phyloP scores from a whole-genome alignment of 1,140 invertebrate species.

The Aricia agestis region DNA sequence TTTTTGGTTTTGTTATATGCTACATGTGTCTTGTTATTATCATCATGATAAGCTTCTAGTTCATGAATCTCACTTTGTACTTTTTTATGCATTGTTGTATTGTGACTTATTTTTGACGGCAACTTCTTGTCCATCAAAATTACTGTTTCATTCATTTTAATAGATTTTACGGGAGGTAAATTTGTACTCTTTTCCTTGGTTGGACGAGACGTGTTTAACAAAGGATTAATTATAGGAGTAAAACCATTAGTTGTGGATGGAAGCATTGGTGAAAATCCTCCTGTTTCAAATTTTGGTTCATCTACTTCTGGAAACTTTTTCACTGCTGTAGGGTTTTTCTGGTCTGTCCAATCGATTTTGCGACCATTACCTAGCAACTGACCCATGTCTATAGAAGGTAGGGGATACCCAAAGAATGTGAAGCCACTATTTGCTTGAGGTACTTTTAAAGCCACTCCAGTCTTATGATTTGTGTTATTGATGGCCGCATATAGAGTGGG shows the following conservation, averaged over 20 bases:
- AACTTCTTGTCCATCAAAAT: slow-evolving; percentile 36
- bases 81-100: slow-evolving; percentile 55
- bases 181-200: slow-evolving; percentile 24
- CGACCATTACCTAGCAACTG: slow-evolving; percentile 78
- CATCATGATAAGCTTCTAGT: slow-evolving; percentile 52
- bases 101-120: slow-evolving; percentile 37
- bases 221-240: slow-evolving; percentile 80
- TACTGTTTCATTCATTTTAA: slow-evolving; percentile 36
- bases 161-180: slow-evolving; percentile 34
- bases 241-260: slow-evolving; percentile 83
- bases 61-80: slow-evolving; percentile 66
- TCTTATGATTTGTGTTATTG: slow-evolving; percentile 71
- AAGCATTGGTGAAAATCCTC: slow-evolving; percentile 84
- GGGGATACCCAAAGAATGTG: slow-evolving; percentile 89
- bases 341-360: slow-evolving; percentile 64
- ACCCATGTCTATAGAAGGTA: slow-evolving; percentile 83
- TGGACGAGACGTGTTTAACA: slow-evolving; percentile 26
- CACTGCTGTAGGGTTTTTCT: slow-evolving; percentile 53
- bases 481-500: slow-evolving; percentile 81
- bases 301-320: slow-evolving; percentile 72
- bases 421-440: slow-evolving; percentile 76
- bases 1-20: slow-evolving; percentile 66
- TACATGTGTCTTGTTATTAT: slow-evolving; percentile 59
- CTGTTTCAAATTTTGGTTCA: slow-evolving; percentile 81
- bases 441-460: slow-evolving; percentile 45